Base-by-base conservation (phyloP, 1,140 invertebrate genomes). In the Drosophila funebris region DNA sequence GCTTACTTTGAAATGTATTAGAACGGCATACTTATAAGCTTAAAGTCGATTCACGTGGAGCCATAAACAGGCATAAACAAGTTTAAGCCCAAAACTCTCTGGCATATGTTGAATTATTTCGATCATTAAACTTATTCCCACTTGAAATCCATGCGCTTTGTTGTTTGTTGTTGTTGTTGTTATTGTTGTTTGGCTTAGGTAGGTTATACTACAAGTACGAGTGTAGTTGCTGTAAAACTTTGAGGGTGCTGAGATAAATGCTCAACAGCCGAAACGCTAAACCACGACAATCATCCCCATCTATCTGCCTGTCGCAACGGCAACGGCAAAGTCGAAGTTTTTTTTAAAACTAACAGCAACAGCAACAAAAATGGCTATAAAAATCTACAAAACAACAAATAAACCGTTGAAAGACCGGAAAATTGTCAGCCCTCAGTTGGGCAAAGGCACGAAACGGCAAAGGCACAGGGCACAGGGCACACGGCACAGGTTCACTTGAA, bases 81-180 rank as follows among this genome's bases (percentile, higher is more conserved):
- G 73, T 39, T 57, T 62, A 76, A 74, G 52, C 76, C 58, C 60
- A 68, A 46, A 72, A 74, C 64, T 70, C 16, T 18, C 8, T 3
- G 54, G 63, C 63, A 83, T 71, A 78, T 66, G 70, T 70, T 78
- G 78, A 82, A 78, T 82, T 83, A 82, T 82, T 82, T 78, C 61
- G 74, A 82, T 82, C 74, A 82, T 82, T 82, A 78, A 77, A 82
- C 78, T 82, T 74, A 66, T 75, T 66, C 74, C 36, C 78, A 82
- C 70, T 82, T 82, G 57, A 82, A 78, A 74, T 63, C 74, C 73
- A 54, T 68, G 52, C 8, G 29, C 18, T 22, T 61, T 64, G 39
- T 52, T 62, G 13, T 27, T n/a, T n/a, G n/a, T n/a, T n/a, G n/a
- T n/a, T n/a, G n/a, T n/a, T n/a, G n/a, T n/a, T n/a, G n/a, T n/a